phyloP scores from a whole-genome alignment of 2,888 invertebrate genomes.

The Ptychoptera albimana region DNA sequence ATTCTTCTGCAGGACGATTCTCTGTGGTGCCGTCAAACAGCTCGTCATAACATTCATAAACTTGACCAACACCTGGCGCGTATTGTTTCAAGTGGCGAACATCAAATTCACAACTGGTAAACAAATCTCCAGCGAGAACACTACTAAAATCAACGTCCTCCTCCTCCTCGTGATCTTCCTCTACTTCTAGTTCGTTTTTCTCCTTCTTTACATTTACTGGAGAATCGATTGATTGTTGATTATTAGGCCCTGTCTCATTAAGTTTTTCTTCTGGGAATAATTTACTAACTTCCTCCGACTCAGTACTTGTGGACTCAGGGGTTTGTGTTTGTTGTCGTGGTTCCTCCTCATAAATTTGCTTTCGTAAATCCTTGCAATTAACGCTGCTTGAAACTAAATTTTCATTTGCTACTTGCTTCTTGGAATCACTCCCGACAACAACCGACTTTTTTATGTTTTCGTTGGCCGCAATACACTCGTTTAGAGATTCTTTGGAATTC shows the following conservation, averaged over 20 bases:
- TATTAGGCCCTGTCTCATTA: background rate
- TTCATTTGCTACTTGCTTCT: background rate
- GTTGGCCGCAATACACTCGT: background rate
- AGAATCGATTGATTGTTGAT: slow-evolving; percentile 8
- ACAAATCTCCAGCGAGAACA: slow-evolving; percentile 4
- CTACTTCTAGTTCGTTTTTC: slow-evolving; percentile 3
- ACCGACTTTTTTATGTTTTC: background rate
- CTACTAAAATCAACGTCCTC: background rate
- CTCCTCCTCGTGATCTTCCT: background rate
- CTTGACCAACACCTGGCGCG: slow-evolving; percentile 5
- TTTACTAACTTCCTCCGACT: slow-evolving; percentile 11
- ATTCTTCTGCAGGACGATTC: background rate
- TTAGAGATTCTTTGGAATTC: background rate
- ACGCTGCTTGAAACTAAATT: background rate
- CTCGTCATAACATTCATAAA: slow-evolving; percentile 25
- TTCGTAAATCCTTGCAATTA: background rate
- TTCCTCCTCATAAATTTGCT: slow-evolving; percentile 17
- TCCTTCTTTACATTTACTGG: slow-evolving; percentile 9
- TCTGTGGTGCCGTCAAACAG: slow-evolving; percentile 17
- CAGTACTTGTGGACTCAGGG: slow-evolving; percentile 9
- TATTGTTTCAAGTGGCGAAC: slow-evolving; percentile 11
- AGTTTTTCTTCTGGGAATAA: slow-evolving; percentile 8
- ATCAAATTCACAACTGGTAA: slow-evolving; percentile 13
- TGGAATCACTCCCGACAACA: background rate
- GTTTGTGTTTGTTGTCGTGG: slow-evolving; percentile 5